Base-by-base conservation (phyloP, 2,888 invertebrate genomes). In the Acanthosoma haemorrhoidale region DNA sequence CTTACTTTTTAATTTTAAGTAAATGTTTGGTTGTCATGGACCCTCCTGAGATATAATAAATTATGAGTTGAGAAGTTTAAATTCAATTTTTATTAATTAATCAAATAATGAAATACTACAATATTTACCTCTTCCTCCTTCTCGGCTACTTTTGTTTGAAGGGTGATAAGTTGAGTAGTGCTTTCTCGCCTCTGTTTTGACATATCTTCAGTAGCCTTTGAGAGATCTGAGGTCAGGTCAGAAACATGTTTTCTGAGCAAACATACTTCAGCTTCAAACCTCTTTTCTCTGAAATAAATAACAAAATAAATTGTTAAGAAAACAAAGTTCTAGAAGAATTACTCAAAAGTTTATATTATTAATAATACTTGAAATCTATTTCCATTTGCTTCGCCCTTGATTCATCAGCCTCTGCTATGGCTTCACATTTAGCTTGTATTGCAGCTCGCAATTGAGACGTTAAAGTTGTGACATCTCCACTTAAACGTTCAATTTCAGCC, bases 391-490 rank as follows among this genome's bases (percentile, higher is more conserved):
- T 88, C 74, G 91, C 89, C 76, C 89, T 86, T 39, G 92, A 84
- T 81, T 94, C 94, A 80, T 93, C 91, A 71, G 88, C 84, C 74
- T 89, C 85, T 5, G 89, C 87, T 63, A 93, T 79, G 0, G 92
- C 91, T 80, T 93, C 91, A 81, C 91, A 92, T 82, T 94, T 94
- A 2, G 90, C 86, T 75, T 87, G 85, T 72, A 92, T 88, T 21
- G 93, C 89, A 63, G 84, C 79, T 75, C 88, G 86, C 36, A 95
- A 79, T 80, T 93, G 92, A 75, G 86, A 84, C n/a, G 88, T 86
- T 67, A 92, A 81, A 2, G 71, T 41, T 15, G 71, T 29, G 3
- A 91, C 81, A 79, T 90, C 92, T 3, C 85, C 82, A 75, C 87
- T 87, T 71, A 91, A 79, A 66, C 89, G 84, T 78, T 91, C 89